Evolutionary conservation across 2,113 vertebrate genomes (phyloP).

Genomic region (Tragelaphus buxtoni): DNA sequence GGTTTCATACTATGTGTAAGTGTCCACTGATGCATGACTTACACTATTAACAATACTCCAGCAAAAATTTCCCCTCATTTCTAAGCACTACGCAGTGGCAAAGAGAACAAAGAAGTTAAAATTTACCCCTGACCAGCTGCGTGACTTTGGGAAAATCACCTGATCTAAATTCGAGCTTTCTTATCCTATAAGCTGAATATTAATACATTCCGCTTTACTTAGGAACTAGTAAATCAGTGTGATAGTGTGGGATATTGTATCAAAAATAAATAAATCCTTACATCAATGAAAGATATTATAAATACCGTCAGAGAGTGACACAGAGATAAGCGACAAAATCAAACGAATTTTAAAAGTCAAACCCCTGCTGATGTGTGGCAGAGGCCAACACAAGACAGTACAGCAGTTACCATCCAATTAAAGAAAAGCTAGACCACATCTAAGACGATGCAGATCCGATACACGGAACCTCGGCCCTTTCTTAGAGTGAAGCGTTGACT

Average conservation of each 20-base stretch:
- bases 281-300: neutral
- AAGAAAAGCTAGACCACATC: neutral
- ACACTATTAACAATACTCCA: neutral
- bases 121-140: neutral
- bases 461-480: neutral
- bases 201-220: neutral
- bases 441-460: neutral
- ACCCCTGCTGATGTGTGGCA: neutral
- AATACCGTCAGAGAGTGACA: neutral
- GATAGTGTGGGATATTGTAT: neutral
- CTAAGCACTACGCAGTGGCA: neutral
- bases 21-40: neutral
- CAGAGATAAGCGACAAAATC: neutral
- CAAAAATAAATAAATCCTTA: neutral
- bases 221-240: neutral
- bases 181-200: neutral
- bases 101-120: neutral
- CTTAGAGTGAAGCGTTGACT: neutral
- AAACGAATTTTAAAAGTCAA: neutral
- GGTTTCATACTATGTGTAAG: neutral
- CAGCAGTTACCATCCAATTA: neutral
- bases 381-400: neutral
- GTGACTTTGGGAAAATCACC: neutral
- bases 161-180: neutral
- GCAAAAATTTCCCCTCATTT: neutral